phyloP scores from a whole-genome alignment of 2,888 invertebrate genomes.

The Plebejus argus region DNA sequence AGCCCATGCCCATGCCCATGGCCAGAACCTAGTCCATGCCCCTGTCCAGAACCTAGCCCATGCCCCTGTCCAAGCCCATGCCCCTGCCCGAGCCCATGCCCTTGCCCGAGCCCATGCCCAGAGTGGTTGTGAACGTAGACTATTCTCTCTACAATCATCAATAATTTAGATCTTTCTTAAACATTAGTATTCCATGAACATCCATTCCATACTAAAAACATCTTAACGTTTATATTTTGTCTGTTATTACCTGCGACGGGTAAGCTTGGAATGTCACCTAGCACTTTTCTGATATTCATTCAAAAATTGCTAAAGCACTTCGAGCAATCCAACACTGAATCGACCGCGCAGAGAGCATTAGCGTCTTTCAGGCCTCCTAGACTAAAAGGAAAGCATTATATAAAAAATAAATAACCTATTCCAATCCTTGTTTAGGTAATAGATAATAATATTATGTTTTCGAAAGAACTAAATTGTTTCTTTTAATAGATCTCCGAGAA shows the following conservation, averaged over 20 bases:
- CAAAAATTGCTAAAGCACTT: neutral
- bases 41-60: neutral
- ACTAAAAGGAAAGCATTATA: neutral
- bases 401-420: neutral
- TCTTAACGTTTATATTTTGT: neutral
- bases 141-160: neutral
- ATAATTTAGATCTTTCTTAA: neutral
- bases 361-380: neutral
- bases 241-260: neutral
- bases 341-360: neutral
- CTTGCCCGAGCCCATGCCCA: neutral
- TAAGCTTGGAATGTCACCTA: neutral
- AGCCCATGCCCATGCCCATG: conserved; percentile 6
- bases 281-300: neutral
- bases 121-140: conserved; percentile 4
- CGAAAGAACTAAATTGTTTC: neutral
- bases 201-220: neutral
- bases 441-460: conserved; percentile 5
- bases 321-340: neutral
- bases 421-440: neutral
- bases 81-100: neutral
- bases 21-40: too few relatives aligned
- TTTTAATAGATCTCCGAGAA: neutral
- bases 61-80: neutral
- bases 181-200: neutral